Evolutionary conservation across 92 coral and sea anemone species (phyloP), one percentile per base, ranked within the genome.

Genomic region (Paragorgia papillata): DNA sequence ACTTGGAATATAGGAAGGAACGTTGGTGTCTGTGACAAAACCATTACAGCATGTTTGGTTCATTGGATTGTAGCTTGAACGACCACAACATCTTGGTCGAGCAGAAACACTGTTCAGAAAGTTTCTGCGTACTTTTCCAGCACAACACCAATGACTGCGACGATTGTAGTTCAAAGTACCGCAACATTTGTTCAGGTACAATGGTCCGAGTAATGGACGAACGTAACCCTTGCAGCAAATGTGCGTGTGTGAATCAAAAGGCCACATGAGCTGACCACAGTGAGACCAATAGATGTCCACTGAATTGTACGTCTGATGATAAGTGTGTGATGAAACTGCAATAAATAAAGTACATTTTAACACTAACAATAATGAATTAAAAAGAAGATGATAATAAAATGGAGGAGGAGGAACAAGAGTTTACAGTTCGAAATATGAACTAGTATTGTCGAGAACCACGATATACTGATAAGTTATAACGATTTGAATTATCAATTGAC

Each of bases 141-240:
- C 41, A 20, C 75, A 68, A 27, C 75, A 68, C 75, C 57, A 68
- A 33, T 68, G 75, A 7, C 58, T 49, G 4, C 51, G 57, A 1
- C 75, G 57, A 37, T 68, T 68, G 33, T 68, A 68, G 28, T 44
- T 68, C 58, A 68, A 27, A 13, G 75, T 44, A 24, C 75, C 75
- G 13, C 75, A 68, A 21, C 75, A 68, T 26, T 49, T 68, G 59
- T 49, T 68, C 9, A 44, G 58, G 37, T 68, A 68, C 57, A 57
- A 49, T 6, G 75, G 75, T 3, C 75, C 75, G 58, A 68, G 25
- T 14, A 68, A 44, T 19, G 75, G 75, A 8, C 75, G 75, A n/a
- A 68, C 58, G 21, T 68, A 68, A 7, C 75, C 75, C 59, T 68
- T 68, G 59, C 75, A 68, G 28, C 75, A 68, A 44, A 68, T 68